Evolutionary conservation across 2,888 invertebrate genomes (phyloP).

Genomic region (Syritta pipiens): DNA sequence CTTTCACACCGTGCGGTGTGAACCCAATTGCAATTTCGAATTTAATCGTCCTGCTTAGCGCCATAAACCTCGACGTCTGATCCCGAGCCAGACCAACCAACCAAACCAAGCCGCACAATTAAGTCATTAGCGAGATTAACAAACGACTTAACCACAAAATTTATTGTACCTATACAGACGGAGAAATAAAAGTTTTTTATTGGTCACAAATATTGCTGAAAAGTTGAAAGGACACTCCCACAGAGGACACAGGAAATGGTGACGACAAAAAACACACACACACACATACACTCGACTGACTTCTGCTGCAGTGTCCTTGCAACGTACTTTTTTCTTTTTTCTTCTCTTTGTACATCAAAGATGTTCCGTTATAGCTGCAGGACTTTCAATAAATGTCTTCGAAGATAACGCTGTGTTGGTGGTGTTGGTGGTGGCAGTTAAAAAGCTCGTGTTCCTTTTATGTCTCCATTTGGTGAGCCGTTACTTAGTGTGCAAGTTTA

Average conservation of each 20-base stretch:
- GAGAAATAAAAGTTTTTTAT: conserved; percentile 51
- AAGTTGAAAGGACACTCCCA: conserved; percentile 16
- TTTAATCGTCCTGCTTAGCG: conserved; percentile 58
- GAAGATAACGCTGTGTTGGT: conserved; percentile 39
- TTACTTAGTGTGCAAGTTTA: conserved; percentile 58
- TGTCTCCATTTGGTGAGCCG: conserved; percentile 31
- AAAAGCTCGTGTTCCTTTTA: conserved; percentile 23
- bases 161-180: conserved; percentile 33
- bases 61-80: conserved; percentile 49
- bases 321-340: not conserved
- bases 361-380: conserved; percentile 15
- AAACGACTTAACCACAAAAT: conserved; percentile 46
- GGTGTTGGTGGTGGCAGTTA: conserved; percentile 39
- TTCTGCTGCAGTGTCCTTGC: conserved; percentile 1
- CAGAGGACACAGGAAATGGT: no score
- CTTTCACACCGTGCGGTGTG: conserved; percentile 7
- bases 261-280: not conserved
- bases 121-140: conserved; percentile 66
- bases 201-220: conserved; percentile 48
- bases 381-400: conserved; percentile 59
- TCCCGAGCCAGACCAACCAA: not conserved
- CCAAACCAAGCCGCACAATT: conserved; percentile 44
- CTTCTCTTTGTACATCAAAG: conserved; percentile 14
- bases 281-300: not conserved
- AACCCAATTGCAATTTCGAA: conserved; percentile 46